A percentile compares a stretch with the other conserved stretches of the same genome.
Evolutionary conservation across 1,140 invertebrate genomes (phyloP).

Genomic region (Zaprionus lachaisei): DNA sequence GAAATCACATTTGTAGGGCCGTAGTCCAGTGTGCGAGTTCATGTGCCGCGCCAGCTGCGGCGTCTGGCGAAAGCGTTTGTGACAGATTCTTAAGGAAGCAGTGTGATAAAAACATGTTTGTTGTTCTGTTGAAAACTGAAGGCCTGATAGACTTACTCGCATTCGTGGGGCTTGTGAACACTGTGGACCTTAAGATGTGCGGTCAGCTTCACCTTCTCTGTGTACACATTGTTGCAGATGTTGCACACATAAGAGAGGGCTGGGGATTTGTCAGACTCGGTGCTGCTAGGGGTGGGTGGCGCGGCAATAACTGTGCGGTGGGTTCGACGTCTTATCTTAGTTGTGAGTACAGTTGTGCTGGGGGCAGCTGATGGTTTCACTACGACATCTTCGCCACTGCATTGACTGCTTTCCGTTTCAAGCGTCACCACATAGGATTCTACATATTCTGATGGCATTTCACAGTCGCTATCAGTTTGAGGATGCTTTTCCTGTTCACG

Average conservation of each 20-base stretch:
- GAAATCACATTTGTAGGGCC: conserved; percentile 85
- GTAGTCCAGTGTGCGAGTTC: conserved; percentile 76
- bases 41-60: conserved; percentile 73
- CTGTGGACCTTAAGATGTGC: conserved; percentile 68
- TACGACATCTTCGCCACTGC: conserved; percentile 30
- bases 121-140: not conserved
- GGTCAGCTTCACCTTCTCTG: conserved; percentile 56
- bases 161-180: conserved; percentile 71
- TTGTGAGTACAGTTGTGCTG: not conserved
- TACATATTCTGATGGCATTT: conserved; percentile 21
- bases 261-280: not conserved
- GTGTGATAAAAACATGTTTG: not conserved
- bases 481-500: not conserved
- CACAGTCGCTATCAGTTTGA: conserved; percentile 24
- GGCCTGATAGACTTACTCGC: conserved; percentile 63
- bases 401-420: conserved; percentile 25
- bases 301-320: not conserved
- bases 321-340: conserved; percentile 4
- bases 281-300: not conserved
- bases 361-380: conserved; percentile 22
- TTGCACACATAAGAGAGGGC: conserved; percentile 45
- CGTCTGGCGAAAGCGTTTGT: conserved; percentile 73
- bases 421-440: conserved; percentile 41
- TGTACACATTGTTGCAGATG: conserved; percentile 65
- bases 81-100: conserved; percentile 63